Evolutionary conservation across 1,140 invertebrate species (phyloP).

Genomic region (Drosophila malerkotliana): DNA sequence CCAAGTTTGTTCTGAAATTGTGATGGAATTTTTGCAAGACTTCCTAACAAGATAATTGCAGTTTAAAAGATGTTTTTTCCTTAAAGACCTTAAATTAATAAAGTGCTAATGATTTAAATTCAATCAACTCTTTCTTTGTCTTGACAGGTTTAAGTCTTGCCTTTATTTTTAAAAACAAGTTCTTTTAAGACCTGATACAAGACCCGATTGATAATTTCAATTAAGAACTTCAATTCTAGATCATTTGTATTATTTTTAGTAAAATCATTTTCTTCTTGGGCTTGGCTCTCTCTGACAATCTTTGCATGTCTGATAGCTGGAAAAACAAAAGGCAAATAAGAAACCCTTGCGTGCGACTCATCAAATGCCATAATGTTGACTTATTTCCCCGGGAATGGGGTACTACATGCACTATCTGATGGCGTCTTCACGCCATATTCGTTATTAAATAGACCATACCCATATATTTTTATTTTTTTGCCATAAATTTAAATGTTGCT

Average conservation of each 20-base stretch:
- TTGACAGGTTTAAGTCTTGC: background rate
- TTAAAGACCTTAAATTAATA: constrained; percentile 1
- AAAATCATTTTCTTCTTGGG: constrained; percentile 2
- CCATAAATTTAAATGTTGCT: constrained; percentile 44
- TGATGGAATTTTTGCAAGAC: background rate
- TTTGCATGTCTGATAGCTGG: constrained; percentile 38
- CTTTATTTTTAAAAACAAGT: too few relatives aligned
- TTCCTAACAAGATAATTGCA: too few relatives aligned
- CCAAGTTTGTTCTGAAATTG: constrained; percentile 8
- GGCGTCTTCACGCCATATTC: constrained; percentile 24
- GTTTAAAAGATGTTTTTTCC: constrained; percentile 2
- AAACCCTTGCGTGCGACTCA: constrained; percentile 54
- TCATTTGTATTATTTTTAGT: background rate
- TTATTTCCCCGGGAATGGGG: background rate
- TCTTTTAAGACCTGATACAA: background rate
- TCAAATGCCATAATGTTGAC: constrained; percentile 8
- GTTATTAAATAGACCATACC: constrained; percentile 53
- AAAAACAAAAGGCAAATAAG: constrained; percentile 21
- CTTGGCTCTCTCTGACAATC: constrained; percentile 5
- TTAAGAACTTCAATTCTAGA: background rate
- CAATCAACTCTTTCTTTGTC: constrained; percentile 9
- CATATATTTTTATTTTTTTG: constrained; percentile 15
- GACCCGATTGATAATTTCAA: background rate
- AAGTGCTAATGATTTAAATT: constrained; percentile 34
- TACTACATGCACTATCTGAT: constrained; percentile 6